These are phyloP conservation scores for Pantherophis vulpinus DNA, from an alignment of 2,797 vertebrate species.

Conservation along the genomic window DNA sequence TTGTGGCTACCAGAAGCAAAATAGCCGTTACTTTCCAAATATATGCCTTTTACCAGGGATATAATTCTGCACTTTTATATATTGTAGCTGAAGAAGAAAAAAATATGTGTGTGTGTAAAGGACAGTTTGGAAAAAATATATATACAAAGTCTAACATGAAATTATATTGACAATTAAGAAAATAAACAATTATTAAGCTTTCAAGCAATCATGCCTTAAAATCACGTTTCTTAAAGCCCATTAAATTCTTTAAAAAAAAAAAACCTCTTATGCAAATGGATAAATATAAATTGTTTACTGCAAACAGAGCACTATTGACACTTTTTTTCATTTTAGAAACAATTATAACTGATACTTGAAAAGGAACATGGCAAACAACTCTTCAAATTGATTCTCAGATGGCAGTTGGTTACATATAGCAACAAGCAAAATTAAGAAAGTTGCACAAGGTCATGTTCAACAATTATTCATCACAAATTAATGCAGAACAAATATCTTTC, in stretches of 20 bases:
- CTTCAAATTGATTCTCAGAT: slow-evolving; percentile 27
- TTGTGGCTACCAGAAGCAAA: background rate
- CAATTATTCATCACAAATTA: slow-evolving; percentile 28
- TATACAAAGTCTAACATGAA: background rate
- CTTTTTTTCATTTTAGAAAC: slow-evolving; percentile 33
- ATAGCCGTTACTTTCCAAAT: background rate
- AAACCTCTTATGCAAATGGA: slow-evolving; percentile 13
- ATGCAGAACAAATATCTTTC: slow-evolving; percentile 25
- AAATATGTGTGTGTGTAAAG: background rate
- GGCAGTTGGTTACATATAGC: slow-evolving; percentile 18
- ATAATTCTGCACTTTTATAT: background rate
- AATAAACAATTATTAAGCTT: slow-evolving; percentile 19
- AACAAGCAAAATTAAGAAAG: slow-evolving; percentile 1
- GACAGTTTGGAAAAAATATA: slow-evolving; percentile 13
- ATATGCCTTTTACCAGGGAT: background rate
- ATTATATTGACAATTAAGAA: slow-evolving; percentile 1
- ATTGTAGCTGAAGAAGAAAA: background rate
- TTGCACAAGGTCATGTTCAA: slow-evolving; percentile 13
- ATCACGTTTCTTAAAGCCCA: slow-evolving; percentile 26
- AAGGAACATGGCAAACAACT: slow-evolving; percentile 18
- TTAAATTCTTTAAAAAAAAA: slow-evolving; percentile 14
- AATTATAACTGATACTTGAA: slow-evolving; percentile 27
- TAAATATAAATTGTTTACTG: slow-evolving; percentile 46
- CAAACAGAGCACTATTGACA: slow-evolving; percentile 47
- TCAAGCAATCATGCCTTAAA: slow-evolving; percentile 31